Evolutionary conservation across 2,113 vertebrate genomes (phyloP).

Genomic region (Grallaria varia): DNA sequence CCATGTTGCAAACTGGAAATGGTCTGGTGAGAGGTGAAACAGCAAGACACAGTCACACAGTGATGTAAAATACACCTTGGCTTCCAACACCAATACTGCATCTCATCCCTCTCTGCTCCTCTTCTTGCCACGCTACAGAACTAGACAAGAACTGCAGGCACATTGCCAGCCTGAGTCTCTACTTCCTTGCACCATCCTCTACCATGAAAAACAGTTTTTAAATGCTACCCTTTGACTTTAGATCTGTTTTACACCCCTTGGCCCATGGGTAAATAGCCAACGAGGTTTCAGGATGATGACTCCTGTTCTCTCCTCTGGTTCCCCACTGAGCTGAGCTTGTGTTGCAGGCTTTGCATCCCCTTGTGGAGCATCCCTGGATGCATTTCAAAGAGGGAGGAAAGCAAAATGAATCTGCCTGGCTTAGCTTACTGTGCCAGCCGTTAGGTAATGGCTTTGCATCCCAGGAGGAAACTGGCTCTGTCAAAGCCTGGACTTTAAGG

Average conservation of each 20-base stretch:
- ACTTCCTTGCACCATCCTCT: neutral
- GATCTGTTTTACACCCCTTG: neutral
- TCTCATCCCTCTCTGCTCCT: neutral
- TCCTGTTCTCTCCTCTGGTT: neutral
- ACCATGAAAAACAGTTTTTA: neutral
- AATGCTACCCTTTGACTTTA: neutral
- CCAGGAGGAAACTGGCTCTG: neutral
- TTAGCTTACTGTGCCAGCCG: neutral
- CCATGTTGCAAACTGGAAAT: neutral
- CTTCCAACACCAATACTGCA: neutral
- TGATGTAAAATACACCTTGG: neutral
- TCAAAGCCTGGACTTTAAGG: neutral
- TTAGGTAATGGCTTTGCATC: neutral
- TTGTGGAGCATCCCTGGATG: neutral
- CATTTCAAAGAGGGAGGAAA: neutral
- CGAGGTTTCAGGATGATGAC: neutral
- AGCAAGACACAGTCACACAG: neutral
- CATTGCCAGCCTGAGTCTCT: neutral
- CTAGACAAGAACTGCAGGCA: neutral
- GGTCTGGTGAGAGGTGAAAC: neutral
- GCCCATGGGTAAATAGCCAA: neutral
- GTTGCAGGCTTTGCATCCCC: neutral
- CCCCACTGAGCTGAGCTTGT: neutral
- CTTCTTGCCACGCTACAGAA: neutral
- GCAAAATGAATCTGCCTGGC: neutral